Conservation (phyloP, 2,113 vertebrate species). For the Chinchilla lanigera region DNA sequence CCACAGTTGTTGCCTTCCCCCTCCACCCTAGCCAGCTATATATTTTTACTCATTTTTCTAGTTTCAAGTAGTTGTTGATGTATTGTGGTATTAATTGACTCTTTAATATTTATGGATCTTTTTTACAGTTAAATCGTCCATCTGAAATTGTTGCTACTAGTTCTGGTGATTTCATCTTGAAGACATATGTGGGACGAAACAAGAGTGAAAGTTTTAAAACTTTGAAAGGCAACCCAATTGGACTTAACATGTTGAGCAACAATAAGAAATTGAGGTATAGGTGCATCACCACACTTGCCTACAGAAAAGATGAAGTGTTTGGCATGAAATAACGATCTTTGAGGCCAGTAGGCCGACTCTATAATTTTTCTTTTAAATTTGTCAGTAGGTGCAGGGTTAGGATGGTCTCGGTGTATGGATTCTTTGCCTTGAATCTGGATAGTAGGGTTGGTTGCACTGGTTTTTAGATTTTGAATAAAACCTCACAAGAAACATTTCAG, state of each 20-base stretch:
- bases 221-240: conserved; percentile 88
- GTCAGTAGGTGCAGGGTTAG: not conserved
- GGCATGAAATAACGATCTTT: not conserved
- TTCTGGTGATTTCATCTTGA: conserved; percentile 86
- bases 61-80: conserved; percentile 29
- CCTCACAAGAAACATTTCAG: not conserved
- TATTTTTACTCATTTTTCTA: conserved; percentile 5
- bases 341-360: not conserved
- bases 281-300: not conserved
- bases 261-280: conserved; percentile 91
- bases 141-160: conserved; percentile 86
- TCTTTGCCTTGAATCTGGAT: conserved; percentile 40
- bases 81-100: not conserved
- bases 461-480: conserved; percentile 49
- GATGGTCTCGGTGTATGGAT: not conserved
- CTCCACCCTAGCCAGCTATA: not conserved
- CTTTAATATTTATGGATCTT: conserved; percentile 57
- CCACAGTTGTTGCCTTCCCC: not conserved
- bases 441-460: not conserved
- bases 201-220: conserved; percentile 85
- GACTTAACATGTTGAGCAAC: conserved; percentile 90
- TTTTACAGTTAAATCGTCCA: conserved; percentile 85
- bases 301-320: conserved; percentile 32
- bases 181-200: conserved; percentile 90
- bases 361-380: not conserved